Base-by-base conservation (phyloP, 2,113 vertebrate species). In the Panthera leo region DNA sequence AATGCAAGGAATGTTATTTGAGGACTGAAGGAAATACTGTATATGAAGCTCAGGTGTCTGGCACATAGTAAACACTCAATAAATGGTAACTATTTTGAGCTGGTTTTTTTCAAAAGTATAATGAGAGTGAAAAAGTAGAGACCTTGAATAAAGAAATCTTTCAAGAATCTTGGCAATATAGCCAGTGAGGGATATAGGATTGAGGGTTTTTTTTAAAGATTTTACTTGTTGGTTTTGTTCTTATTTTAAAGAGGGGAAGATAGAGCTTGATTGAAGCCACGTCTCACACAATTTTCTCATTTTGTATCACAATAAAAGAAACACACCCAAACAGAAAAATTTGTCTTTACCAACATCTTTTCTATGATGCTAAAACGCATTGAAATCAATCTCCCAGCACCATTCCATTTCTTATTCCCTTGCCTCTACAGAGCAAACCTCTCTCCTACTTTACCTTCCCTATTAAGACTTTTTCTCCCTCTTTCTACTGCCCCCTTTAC, bases 1-100 rank as follows among this genome's bases (percentile, higher is more conserved):
- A 96, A 96, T 70, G 5, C 15, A 80, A 45, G 15, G 48, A 61
- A 71, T 93, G 42, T 78, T 96, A 79, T 84, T 85, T 93, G 79
- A 94, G 67, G 89, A 89, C 34, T 68, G 70, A 93, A 86, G 89
- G 73, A 95, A 95, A 80, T 79, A 78, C 75, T 61, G 23, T 84
- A 15, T 95, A 23, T 95, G 94, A 93, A 73, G 71, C 79, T 96
- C 63, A 5, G 42, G 55, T 93, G 42, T 95, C 92, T 87, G 27
- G n/a, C 92, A 87, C 63, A 1, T 89, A 96, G 95, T 96, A 91
- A 97, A 95, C 73, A 84, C 87, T 94, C 75, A 93, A 89, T 95
- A 91, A 96, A 87, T 67, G 34, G 83, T 73, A 89, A 93, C 85
- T 86, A 63, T 91, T 95, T 91, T 79, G 82, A 97, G 58, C 48